Evolutionary conservation across 1,140 invertebrate species (phyloP).

Genomic region (Asobara japonica): DNA sequence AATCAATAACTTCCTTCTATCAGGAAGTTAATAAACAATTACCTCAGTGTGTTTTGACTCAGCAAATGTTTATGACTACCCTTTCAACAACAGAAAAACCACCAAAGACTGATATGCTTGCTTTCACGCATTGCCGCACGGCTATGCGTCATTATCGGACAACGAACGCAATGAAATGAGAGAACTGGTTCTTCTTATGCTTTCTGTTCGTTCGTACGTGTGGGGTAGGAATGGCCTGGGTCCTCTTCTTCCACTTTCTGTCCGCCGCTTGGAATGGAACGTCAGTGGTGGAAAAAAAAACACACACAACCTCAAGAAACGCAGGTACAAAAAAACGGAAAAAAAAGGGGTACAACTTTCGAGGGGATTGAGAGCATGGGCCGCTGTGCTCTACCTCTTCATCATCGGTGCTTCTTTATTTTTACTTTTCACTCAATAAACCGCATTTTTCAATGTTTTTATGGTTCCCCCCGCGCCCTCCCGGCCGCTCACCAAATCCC

Average conservation of each 20-base stretch:
- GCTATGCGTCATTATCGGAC: constrained; percentile 68
- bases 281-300: constrained; percentile 3
- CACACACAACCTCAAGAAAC: not conserved
- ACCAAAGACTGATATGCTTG: not conserved
- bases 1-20: not conserved
- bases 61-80: constrained; percentile 2
- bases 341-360: constrained; percentile 10
- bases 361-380: constrained; percentile 13
- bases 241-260: not conserved
- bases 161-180: constrained; percentile 68
- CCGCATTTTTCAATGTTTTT: constrained; percentile 17
- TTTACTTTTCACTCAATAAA: constrained; percentile 19
- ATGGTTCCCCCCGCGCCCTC: not conserved
- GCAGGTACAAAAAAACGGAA: not conserved
- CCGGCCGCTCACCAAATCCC: not conserved
- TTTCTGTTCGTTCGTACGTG: constrained; percentile 48
- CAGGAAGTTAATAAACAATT: too few relatives aligned
- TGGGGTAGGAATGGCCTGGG: constrained; percentile 31
- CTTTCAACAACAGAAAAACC: not conserved
- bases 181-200: constrained; percentile 66
- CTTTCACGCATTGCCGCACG: constrained; percentile 36
- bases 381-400: constrained; percentile 29
- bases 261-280: constrained; percentile 29
- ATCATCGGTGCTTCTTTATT: constrained; percentile 27
- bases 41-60: not conserved